These are phyloP conservation scores for Enteromius paludinosus DNA, from an alignment of 2,797 vertebrate genomes.

Conservation along the genomic window DNA sequence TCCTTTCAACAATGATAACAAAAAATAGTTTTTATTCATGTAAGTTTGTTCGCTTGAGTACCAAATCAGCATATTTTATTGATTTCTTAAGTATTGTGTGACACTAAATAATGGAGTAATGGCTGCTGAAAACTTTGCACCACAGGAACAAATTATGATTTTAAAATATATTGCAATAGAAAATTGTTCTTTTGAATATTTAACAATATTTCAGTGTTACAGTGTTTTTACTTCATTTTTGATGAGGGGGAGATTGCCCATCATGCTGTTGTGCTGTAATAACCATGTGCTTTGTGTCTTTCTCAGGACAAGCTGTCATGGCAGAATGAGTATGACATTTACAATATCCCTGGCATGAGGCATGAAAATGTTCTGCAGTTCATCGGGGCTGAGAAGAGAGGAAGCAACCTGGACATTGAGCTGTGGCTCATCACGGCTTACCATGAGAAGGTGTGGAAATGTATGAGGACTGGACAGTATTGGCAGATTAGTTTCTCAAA, in stretches of 20 bases:
- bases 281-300: not conserved
- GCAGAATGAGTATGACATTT: constrained; percentile 95
- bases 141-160: not conserved
- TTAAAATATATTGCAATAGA: not conserved
- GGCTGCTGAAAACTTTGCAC: not conserved
- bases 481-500: not conserved
- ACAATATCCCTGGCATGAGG: constrained; percentile 88
- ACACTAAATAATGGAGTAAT: not conserved
- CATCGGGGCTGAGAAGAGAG: constrained; percentile 90
- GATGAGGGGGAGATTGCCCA: not conserved
- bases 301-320: constrained; percentile 90
- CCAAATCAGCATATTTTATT: not conserved
- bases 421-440: constrained; percentile 92
- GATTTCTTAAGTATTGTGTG: not conserved
- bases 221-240: not conserved
- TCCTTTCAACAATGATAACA: not conserved
- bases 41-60: not conserved
- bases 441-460: constrained; percentile 85
- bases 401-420: constrained; percentile 85
- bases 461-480: not conserved
- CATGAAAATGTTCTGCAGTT: constrained; percentile 92
- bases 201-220: not conserved
- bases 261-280: not conserved
- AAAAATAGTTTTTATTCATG: not conserved
- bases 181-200: not conserved